Percentiles rank a stretch among this genome's conserved stretches.
Conservation (phyloP, 2,797 vertebrate genomes). For the Neostethus bicornis region DNA sequence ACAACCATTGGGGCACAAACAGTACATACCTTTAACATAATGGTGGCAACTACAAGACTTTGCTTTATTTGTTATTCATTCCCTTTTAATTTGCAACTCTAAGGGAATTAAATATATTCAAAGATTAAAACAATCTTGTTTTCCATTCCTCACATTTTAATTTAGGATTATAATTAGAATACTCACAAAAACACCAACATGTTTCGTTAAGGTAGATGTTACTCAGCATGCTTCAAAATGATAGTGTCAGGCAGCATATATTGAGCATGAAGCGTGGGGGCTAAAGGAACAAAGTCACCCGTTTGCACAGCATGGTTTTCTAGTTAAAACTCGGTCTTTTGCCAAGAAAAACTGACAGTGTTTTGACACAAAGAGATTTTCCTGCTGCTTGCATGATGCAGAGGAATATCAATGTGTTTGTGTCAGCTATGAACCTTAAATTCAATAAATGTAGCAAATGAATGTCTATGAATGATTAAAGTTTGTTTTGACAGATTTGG, state of each 20-base stretch:
- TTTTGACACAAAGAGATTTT: constrained; percentile 39
- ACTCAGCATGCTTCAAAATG: constrained; percentile 18
- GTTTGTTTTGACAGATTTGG: constrained; percentile 67
- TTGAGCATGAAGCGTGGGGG: constrained; percentile 10
- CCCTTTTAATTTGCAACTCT: no score
- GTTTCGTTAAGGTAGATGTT: constrained; percentile 11
- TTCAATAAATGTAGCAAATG: constrained; percentile 59
- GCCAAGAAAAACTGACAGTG: constrained; percentile 32
- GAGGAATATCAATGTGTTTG: constrained; percentile 42
- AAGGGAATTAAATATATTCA: no score
- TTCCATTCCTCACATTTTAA: no score
- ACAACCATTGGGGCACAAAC: no score
- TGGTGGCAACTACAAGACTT: no score
- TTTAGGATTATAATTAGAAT: background rate
- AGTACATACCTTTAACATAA: no score
- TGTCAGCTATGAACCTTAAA: constrained; percentile 55
- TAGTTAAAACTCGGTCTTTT: constrained; percentile 31
- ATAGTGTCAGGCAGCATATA: constrained; percentile 11
- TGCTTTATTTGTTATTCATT: no score
- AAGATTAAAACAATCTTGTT: constrained; percentile 6
- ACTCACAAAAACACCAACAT: background rate
- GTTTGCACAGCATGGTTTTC: constrained; percentile 21
- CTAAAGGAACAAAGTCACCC: constrained; percentile 14
- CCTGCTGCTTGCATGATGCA: constrained; percentile 31
- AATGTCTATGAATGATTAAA: constrained; percentile 64